Evolutionary conservation across 2,797 vertebrate genomes (phyloP).

Genomic region (Betta splendens): DNA sequence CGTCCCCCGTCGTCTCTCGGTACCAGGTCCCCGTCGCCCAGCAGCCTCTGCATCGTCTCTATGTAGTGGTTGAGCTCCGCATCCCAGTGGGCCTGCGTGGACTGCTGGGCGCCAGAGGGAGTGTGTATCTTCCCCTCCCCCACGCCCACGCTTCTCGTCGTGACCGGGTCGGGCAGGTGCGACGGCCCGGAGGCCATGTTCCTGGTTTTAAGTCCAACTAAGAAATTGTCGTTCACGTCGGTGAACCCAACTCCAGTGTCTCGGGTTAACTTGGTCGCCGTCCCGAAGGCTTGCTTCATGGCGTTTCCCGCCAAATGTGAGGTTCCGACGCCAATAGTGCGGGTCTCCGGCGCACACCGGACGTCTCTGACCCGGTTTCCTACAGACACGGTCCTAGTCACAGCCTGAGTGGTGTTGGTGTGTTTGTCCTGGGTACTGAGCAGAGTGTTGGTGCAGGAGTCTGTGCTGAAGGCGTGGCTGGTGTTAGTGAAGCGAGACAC

Average conservation of each 20-base stretch:
- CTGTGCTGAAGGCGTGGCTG: constrained; percentile 62
- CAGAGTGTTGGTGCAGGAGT: constrained; percentile 86
- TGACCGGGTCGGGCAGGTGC: constrained; percentile 77
- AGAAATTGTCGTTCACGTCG: constrained; percentile 88
- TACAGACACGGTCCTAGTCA: constrained; percentile 83
- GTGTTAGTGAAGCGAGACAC: constrained; percentile 87
- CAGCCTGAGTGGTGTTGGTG: constrained; percentile 83
- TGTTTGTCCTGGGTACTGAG: constrained; percentile 86
- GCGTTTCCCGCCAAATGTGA: constrained; percentile 45
- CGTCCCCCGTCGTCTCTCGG: constrained; percentile 86
- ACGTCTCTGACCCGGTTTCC: constrained; percentile 86
- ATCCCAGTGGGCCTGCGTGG: constrained; percentile 63
- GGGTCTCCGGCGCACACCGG: constrained; percentile 69
- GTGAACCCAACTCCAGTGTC: constrained; percentile 89
- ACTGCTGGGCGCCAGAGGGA: constrained; percentile 39
- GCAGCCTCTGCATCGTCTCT: constrained; percentile 88
- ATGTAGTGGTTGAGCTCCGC: constrained; percentile 90
- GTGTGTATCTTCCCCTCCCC: constrained; percentile 80
- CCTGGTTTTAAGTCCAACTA: constrained; percentile 91
- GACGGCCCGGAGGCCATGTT: constrained; percentile 94
- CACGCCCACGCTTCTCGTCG: constrained; percentile 87
- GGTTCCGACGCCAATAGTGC: constrained; percentile 86
- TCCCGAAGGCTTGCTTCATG: constrained; percentile 26
- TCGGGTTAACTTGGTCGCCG: constrained; percentile 81
- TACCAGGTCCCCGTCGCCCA: constrained; percentile 88